These are phyloP conservation scores for Protobothrops mucrosquamatus DNA, from an alignment of 2,113 vertebrate species.

Conservation along the genomic window DNA sequence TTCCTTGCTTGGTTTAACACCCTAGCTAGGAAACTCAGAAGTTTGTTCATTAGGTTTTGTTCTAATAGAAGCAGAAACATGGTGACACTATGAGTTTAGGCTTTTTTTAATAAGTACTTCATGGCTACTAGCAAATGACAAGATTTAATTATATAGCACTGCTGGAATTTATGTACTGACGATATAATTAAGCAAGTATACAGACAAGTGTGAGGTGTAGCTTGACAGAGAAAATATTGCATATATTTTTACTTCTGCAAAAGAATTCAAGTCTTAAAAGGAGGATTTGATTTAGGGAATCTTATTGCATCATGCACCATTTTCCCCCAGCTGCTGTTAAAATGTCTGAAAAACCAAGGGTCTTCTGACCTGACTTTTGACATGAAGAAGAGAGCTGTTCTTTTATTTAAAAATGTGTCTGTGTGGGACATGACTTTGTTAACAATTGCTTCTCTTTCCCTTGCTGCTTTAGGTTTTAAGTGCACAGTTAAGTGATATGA, in stretches of 20 bases:
- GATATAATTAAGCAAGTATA: rapidly evolving
- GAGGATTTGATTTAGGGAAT: slow-evolving; percentile 33
- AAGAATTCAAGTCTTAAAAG: background rate
- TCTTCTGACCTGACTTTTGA: slow-evolving; percentile 30
- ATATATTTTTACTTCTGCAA: slow-evolving; percentile 6
- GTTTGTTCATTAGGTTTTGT: background rate
- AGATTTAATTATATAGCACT: background rate
- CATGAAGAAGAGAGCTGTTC: background rate
- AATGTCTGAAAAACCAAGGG: slow-evolving; percentile 21
- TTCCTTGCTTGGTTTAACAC: background rate
- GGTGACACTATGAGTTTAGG: background rate
- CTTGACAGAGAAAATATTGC: background rate
- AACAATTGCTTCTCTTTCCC: slow-evolving; percentile 14
- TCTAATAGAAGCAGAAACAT: background rate
- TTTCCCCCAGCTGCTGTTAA: slow-evolving; percentile 10
- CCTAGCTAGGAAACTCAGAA: background rate
- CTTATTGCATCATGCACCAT: slow-evolving; percentile 14
- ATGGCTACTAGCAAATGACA: background rate
- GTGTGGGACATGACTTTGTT: background rate
- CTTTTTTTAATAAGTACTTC: background rate
- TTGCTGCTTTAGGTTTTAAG: background rate
- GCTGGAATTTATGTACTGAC: rapidly evolving
- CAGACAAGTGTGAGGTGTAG: rapidly evolving
- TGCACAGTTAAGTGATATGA: background rate
- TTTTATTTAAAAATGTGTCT: slow-evolving; percentile 26